phyloP scores from a whole-genome alignment of 2,888 invertebrate genomes.

The Spisula solida region DNA sequence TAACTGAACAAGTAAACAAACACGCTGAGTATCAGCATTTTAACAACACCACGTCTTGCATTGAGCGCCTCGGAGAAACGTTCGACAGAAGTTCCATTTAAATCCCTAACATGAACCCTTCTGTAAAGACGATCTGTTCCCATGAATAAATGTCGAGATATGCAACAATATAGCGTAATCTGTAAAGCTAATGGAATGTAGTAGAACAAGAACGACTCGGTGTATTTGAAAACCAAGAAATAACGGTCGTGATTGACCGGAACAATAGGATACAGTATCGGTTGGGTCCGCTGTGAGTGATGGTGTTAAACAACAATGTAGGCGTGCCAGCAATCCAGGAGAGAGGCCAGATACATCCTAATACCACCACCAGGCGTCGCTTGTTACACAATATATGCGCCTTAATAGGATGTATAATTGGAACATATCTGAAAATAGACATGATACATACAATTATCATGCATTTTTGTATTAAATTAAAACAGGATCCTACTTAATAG shows the following conservation, averaged over 20 bases:
- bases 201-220: slow-evolving; percentile 86
- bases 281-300: slow-evolving; percentile 73
- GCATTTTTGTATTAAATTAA: slow-evolving; percentile 87
- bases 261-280: slow-evolving; percentile 83
- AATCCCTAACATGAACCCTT: slow-evolving; percentile 74
- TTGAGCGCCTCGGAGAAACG: slow-evolving; percentile 82
- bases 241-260: slow-evolving; percentile 77
- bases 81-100: slow-evolving; percentile 77
- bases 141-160: slow-evolving; percentile 85
- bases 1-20: slow-evolving; percentile 88
- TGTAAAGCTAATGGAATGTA: slow-evolving; percentile 86
- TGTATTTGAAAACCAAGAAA: slow-evolving; percentile 83
- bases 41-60: slow-evolving; percentile 87
- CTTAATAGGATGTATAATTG: slow-evolving; percentile 87
- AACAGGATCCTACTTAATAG: too few relatives aligned
- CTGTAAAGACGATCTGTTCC: slow-evolving; percentile 82
- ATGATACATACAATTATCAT: too few relatives aligned
- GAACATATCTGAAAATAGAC: slow-evolving; percentile 86
- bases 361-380: slow-evolving; percentile 83
- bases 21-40: slow-evolving; percentile 88
- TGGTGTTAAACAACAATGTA: slow-evolving; percentile 84
- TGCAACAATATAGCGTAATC: slow-evolving; percentile 85
- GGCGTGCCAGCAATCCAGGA: slow-evolving; percentile 85
- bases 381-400: slow-evolving; percentile 87
- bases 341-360: slow-evolving; percentile 86